phyloP scores from a whole-genome alignment of 2,113 vertebrate species.

The Hippocampus abdominalis region DNA sequence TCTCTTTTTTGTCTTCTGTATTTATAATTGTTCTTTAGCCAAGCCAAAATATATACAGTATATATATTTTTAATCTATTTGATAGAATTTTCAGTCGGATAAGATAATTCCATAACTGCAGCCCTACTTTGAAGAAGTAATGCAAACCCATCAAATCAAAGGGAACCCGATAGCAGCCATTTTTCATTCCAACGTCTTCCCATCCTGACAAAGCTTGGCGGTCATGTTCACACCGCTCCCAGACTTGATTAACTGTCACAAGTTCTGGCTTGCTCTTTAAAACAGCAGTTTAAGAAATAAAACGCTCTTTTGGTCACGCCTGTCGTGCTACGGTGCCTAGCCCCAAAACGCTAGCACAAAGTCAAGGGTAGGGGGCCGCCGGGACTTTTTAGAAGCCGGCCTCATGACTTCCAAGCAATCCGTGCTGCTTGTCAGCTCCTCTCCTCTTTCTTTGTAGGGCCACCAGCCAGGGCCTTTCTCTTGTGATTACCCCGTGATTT shows the following conservation, averaged over 20 bases:
- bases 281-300: background rate
- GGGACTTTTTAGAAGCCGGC: background rate
- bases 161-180: background rate
- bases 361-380: background rate
- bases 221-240: background rate
- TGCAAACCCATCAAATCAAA: background rate
- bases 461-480: constrained; percentile 37
- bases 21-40: too few species aligned
- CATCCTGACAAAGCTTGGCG: background rate
- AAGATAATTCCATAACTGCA: too few species aligned
- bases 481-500: constrained; percentile 65
- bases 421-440: constrained; percentile 2
- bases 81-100: too few species aligned
- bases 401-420: constrained; percentile 31
- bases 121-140: background rate
- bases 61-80: too few species aligned
- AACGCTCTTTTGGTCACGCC: background rate
- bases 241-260: background rate
- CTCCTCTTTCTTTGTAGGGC: constrained; percentile 33
- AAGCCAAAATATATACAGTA: too few species aligned
- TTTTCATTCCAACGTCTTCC: background rate
- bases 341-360: background rate
- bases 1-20: too few species aligned
- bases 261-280: background rate
- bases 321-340: background rate